Evolutionary conservation across 2,797 vertebrate genomes (phyloP).

Genomic region (Todus mexicanus): DNA sequence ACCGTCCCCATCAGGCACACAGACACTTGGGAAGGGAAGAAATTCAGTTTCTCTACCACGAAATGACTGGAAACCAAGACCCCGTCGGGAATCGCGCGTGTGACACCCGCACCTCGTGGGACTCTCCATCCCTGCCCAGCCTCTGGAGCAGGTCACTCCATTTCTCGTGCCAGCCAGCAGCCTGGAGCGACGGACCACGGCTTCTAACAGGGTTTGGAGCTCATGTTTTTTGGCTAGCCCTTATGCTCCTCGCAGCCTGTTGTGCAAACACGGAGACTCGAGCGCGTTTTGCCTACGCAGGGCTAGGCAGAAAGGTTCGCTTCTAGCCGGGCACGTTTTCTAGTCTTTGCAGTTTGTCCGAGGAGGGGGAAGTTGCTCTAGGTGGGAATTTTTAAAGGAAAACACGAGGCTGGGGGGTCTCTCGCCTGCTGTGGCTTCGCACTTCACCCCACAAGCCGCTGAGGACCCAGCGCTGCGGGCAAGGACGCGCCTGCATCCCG

Average conservation of each 20-base stretch:
- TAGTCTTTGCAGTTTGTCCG: rapidly evolving
- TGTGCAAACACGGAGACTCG: not conserved
- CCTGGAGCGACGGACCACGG: not conserved
- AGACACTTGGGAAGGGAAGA: not conserved
- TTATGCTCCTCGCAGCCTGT: not conserved
- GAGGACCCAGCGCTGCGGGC: not conserved
- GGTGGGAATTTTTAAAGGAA: not conserved
- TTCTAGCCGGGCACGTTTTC: not conserved
- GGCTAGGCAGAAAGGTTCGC: not conserved
- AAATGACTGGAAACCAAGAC: rapidly evolving
- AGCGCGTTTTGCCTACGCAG: too few species aligned
- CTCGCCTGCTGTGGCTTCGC: rapidly evolving
- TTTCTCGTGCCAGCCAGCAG: too few species aligned
- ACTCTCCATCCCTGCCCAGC: too few species aligned
- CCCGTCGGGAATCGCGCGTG: rapidly evolving
- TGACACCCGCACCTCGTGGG: rapidly evolving
- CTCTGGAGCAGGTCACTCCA: too few species aligned
- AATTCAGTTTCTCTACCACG: not conserved
- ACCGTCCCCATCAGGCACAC: too few species aligned
- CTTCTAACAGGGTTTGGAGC: not conserved
- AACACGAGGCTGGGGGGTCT: too few species aligned
- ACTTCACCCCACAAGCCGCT: not conserved
- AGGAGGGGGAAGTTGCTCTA: not conserved
- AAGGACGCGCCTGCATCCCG: rapidly evolving
- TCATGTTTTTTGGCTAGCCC: not conserved